Evolutionary conservation across 2,113 vertebrate species (phyloP), one percentile per base, ranked within the genome.

Genomic region (Lampris megalopsis): DNA sequence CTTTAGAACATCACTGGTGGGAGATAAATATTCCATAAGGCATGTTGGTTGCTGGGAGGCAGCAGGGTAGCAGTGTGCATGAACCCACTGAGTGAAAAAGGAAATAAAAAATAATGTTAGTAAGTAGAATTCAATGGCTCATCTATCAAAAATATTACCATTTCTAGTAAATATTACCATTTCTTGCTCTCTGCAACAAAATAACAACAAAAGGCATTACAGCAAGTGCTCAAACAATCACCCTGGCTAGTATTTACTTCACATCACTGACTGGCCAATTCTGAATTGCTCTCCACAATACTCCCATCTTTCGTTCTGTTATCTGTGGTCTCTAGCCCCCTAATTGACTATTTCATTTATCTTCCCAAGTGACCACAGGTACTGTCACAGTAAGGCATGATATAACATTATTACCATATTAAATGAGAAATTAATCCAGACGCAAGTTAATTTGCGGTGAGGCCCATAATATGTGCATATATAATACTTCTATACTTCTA

Each of bases 31-130:
- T 86, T 89, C 90, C 85, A 80, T 87, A 92, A 93, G 91, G 89
- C 92, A 92, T 92, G 90, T 56, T 57, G 78, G 88, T 82, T 82
- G 79, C 83, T 88, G 72, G 89, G 80, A 88, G 91, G 89, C 89
- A 88, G 88, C 78, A 69, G 81, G 62, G 75, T 69, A 83, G 86
- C 67, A 80, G 74, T 72, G 82, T 68, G 68, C 82, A 85, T 83
- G 58, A 85, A 88, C 86, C 84, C 89, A 92, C 90, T 90, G 68
- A 41, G 82, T 73, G 75, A 72, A 68, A 92, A 75, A 86, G 58
- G 65, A 74, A 40, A 61, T 9, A 40, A 83, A 24, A 73, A 62
- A 86, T 48, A 9, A 52, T 45, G 53, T 85, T 71, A 85, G 73
- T 24, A 24, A 24, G 24, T 24, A 24, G 24, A 24, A 24, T 24